A percentile compares a stretch with the other conserved stretches of the same genome.
Conservation (phyloP, 2,797 vertebrate genomes). For the Mastacembelus armatus region DNA sequence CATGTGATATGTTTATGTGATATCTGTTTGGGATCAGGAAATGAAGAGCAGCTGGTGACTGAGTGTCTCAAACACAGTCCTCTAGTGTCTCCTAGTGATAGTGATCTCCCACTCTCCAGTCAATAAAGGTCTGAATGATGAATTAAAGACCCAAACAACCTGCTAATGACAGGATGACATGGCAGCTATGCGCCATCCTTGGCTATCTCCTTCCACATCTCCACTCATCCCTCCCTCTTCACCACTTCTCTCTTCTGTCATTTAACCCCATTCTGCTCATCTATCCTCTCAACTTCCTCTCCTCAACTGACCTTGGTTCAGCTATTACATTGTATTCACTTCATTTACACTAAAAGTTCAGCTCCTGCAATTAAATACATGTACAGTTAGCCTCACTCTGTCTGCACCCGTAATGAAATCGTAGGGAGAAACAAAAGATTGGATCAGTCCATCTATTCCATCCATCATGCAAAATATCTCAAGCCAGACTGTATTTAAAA, state of each 20-base stretch:
- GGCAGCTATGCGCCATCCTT: slow-evolving; percentile 66
- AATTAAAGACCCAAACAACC: slow-evolving; percentile 83
- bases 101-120: slow-evolving; percentile 78
- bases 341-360: not conserved
- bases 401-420: slow-evolving; percentile 23
- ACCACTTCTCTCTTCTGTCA: slow-evolving; percentile 34
- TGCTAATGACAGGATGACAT: slow-evolving; percentile 81
- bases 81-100: slow-evolving; percentile 69
- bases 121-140: slow-evolving; percentile 82
- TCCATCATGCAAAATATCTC: slow-evolving; percentile 15
- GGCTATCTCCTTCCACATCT: slow-evolving; percentile 73
- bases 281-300: slow-evolving; percentile 44
- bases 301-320: slow-evolving; percentile 50
- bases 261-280: slow-evolving; percentile 40
- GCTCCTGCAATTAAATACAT: slow-evolving; percentile 5
- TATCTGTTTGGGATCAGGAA: slow-evolving; percentile 78
- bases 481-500: slow-evolving; percentile 25
- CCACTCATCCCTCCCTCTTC: slow-evolving; percentile 38
- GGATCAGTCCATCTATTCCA: slow-evolving; percentile 4
- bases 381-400: slow-evolving; percentile 20
- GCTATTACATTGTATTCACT: not conserved
- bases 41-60: slow-evolving; percentile 77
- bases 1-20: slow-evolving; percentile 58
- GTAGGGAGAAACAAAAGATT: not conserved
- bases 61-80: slow-evolving; percentile 49